Evolutionary conservation across 2,113 vertebrate species (phyloP).

Genomic region (Crotophaga sulcirostris): DNA sequence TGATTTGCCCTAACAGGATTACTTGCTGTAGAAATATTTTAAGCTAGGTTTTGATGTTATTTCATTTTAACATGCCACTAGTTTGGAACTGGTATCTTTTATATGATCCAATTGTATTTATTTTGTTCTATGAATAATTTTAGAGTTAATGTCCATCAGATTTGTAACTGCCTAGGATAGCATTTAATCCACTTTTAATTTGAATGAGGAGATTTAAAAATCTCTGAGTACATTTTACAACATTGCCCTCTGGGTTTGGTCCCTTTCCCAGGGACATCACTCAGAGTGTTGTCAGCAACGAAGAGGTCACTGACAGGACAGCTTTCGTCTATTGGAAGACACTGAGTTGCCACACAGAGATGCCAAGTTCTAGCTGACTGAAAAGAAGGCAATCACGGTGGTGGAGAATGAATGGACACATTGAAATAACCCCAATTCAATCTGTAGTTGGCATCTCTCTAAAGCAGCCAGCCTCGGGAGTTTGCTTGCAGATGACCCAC

Average conservation of each 20-base stretch:
- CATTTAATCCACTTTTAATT: conserved; percentile 70
- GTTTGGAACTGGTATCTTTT: conserved; percentile 51
- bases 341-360: neutral
- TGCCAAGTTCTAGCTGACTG: neutral
- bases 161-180: conserved; percentile 47
- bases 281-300: neutral
- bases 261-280: neutral
- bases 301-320: neutral
- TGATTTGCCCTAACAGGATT: neutral
- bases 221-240: neutral
- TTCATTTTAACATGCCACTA: conserved; percentile 13
- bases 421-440: neutral
- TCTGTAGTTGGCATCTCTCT: neutral
- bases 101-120: conserved; percentile 46
- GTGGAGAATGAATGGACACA: neutral
- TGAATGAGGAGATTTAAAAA: conserved; percentile 54
- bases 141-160: conserved; percentile 31
- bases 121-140: conserved; percentile 16
- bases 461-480: neutral
- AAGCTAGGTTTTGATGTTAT: neutral
- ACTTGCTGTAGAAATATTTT: neutral
- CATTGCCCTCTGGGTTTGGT: neutral
- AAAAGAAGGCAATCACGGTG: neutral
- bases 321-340: neutral
- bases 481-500: neutral